Conservation (phyloP, 2,888 invertebrate genomes). For the Metacarcinus magister region DNA sequence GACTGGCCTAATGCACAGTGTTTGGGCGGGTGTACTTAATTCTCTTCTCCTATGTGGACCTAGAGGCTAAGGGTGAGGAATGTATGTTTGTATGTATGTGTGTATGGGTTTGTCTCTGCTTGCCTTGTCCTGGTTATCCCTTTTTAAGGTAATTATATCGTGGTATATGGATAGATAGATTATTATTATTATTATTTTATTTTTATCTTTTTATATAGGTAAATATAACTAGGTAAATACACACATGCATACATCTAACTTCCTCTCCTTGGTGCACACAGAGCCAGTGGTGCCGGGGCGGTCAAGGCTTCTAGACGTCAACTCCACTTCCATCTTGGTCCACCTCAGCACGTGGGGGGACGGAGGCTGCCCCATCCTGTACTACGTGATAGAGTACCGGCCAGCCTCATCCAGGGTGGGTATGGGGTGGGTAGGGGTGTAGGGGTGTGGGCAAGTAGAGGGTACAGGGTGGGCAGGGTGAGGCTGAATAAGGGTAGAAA, state of each 20-base stretch:
- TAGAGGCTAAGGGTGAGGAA: too few relatives aligned
- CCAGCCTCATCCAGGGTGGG: conserved; percentile 77
- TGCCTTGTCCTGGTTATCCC: too few relatives aligned
- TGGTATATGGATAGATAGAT: too few relatives aligned
- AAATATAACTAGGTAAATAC: too few relatives aligned
- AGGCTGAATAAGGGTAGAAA: background rate
- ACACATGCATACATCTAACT: background rate
- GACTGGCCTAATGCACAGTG: too few relatives aligned
- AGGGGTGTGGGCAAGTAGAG: background rate
- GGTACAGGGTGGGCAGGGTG: background rate
- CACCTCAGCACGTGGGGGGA: conserved; percentile 95
- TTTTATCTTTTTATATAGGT: too few relatives aligned
- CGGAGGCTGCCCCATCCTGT: conserved; percentile 93
- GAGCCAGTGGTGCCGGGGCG: conserved; percentile 81
- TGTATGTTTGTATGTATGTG: too few relatives aligned
- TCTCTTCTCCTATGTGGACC: too few relatives aligned
- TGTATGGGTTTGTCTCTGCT: too few relatives aligned
- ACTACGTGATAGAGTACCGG: conserved; percentile 92
- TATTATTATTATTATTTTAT: too few relatives aligned
- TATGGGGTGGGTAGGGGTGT: background rate
- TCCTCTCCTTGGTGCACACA: conserved; percentile 30
- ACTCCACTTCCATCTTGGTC: conserved; percentile 93
- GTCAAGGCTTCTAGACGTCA: conserved; percentile 87
- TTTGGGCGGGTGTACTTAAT: too few relatives aligned
- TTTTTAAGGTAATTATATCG: too few relatives aligned